Evolutionary conservation across 2,888 invertebrate genomes (phyloP).

Genomic region (Hydraecia micacea): DNA sequence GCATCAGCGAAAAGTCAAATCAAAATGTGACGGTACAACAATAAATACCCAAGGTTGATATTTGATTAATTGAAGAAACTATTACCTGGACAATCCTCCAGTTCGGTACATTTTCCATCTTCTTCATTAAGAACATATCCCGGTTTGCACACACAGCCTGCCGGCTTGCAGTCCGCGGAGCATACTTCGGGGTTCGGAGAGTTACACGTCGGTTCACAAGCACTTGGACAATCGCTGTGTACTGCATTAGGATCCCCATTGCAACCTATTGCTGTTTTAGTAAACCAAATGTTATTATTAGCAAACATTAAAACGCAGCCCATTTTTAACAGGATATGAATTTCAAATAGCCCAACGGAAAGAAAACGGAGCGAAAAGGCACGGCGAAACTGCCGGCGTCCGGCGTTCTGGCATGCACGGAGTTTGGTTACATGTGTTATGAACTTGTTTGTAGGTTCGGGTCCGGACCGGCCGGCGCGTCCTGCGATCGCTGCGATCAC

Average conservation of each 20-base stretch:
- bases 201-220: slow-evolving; percentile 12
- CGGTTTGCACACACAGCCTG: slow-evolving; percentile 15
- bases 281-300: not conserved
- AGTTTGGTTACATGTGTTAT: not conserved
- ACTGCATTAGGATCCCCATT: slow-evolving; percentile 13
- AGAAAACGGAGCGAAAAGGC: not conserved
- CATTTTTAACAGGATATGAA: not conserved
- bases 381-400: not conserved
- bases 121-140: slow-evolving; percentile 6
- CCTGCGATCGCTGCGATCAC: not conserved
- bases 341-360: not conserved
- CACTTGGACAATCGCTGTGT: slow-evolving; percentile 2
- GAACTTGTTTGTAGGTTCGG: not conserved
- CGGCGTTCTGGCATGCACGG: no score
- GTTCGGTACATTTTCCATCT: slow-evolving; percentile 14
- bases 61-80: not conserved
- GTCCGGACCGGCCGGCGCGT: not conserved
- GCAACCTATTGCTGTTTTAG: slow-evolving; percentile 10
- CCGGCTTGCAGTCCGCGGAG: not conserved
- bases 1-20: not conserved
- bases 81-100: slow-evolving; percentile 17
- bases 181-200: not conserved
- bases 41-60: not conserved
- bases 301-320: not conserved
- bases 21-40: not conserved